Evolutionary conservation across 1,140 invertebrate species (phyloP).

Genomic region (Zaprionus kolodkinae): DNA sequence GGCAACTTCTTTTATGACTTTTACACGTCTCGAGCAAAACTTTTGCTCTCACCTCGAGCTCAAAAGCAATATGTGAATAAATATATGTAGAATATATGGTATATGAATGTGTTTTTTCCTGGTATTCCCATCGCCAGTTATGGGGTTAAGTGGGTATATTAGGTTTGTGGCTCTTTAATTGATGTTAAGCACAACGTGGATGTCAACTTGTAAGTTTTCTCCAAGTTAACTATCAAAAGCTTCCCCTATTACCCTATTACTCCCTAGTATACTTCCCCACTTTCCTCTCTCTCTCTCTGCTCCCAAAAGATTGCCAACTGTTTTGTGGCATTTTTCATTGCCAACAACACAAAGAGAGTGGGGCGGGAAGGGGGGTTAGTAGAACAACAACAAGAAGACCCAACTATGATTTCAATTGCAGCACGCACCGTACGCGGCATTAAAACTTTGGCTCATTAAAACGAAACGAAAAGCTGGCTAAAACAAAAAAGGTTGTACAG

Average conservation of each 20-base stretch:
- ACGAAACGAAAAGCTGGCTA: constrained; percentile 2
- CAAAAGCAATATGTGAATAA: background rate
- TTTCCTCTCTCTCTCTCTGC: background rate
- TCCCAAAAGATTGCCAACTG: constrained; percentile 23
- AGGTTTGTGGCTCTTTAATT: constrained; percentile 78
- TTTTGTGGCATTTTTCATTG: constrained; percentile 17
- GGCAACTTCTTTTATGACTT: constrained; percentile 55
- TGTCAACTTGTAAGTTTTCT: constrained; percentile 54
- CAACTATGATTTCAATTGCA: constrained; percentile 35
- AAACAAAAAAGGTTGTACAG: constrained; percentile 2
- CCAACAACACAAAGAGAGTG: background rate
- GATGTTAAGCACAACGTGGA: constrained; percentile 70
- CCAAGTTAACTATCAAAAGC: background rate
- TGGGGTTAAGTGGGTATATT: constrained; percentile 73
- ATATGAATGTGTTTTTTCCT: background rate
- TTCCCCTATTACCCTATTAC: background rate
- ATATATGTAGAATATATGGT: background rate
- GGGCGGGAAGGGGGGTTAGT: background rate
- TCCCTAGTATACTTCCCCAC: too few relatives aligned
- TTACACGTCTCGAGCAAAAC: constrained; percentile 67
- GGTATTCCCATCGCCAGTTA: constrained; percentile 26
- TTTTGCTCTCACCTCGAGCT: constrained; percentile 57
- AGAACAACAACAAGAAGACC: background rate
- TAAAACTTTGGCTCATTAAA: constrained; percentile 21
- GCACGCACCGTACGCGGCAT: constrained; percentile 1